phyloP scores from a whole-genome alignment of 2,888 invertebrate genomes.

The Abrostola tripartita region DNA sequence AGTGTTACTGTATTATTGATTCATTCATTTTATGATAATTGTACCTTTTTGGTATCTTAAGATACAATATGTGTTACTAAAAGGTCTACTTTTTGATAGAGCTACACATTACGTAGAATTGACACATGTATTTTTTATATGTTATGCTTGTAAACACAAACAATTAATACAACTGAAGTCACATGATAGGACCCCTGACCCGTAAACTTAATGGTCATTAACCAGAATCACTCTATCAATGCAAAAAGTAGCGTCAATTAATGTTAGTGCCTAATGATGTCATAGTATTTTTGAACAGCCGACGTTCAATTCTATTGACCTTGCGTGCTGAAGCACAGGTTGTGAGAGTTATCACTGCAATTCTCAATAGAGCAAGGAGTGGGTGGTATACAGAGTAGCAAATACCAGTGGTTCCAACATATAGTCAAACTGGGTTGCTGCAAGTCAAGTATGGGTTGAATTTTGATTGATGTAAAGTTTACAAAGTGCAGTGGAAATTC shows the following conservation, averaged over 20 bases:
- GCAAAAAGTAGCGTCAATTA: constrained; percentile 51
- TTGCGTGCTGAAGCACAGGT: constrained; percentile 65
- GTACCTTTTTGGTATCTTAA: too few species aligned
- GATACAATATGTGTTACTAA: too few species aligned
- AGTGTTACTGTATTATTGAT: too few species aligned
- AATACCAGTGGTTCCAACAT: constrained; percentile 35
- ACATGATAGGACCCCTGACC: constrained; percentile 27
- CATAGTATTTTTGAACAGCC: constrained; percentile 56
- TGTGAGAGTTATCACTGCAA: constrained; percentile 67
- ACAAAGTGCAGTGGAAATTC: too few species aligned
- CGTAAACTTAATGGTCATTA: constrained; percentile 18
- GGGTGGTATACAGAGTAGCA: constrained; percentile 63
- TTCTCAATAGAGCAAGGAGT: constrained; percentile 66
- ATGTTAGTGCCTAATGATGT: constrained; percentile 61
- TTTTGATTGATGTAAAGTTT: too few species aligned
- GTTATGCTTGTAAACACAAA: background rate
- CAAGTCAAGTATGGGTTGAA: too few species aligned
- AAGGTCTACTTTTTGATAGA: too few species aligned
- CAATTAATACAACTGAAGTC: constrained; percentile 13
- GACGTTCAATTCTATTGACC: constrained; percentile 67
- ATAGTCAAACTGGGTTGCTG: too few species aligned
- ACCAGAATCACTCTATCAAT: constrained; percentile 30
- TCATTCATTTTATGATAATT: too few species aligned
- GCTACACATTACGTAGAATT: too few species aligned
- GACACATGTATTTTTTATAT: too few species aligned